Conservation (phyloP, 2,888 invertebrate species). For the Ennomos quercinarius region DNA sequence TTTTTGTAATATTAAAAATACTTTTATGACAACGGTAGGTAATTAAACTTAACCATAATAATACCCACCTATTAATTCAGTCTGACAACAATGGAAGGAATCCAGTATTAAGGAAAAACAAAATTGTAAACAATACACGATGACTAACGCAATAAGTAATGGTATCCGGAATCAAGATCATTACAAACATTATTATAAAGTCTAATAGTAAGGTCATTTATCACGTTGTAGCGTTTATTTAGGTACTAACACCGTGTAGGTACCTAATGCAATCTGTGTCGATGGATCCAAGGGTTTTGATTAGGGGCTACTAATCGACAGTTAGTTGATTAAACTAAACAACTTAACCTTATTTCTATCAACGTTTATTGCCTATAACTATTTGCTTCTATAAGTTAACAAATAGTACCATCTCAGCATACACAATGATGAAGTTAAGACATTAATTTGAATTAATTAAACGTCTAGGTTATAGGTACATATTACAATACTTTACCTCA, state of each 20-base stretch:
- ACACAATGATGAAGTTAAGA: conserved; percentile 16
- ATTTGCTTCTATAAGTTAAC: not conserved
- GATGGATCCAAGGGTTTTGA: not conserved
- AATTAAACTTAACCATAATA: too few species aligned
- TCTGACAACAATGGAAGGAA: conserved; percentile 2
- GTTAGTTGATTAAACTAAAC: not conserved
- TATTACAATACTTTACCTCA: conserved; percentile 23
- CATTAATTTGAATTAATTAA: conserved; percentile 10
- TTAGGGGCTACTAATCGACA: conserved; percentile 1
- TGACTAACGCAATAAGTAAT: conserved; percentile 8
- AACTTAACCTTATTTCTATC: too few species aligned
- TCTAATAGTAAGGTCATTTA: conserved; percentile 18
- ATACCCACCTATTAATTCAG: too few species aligned
- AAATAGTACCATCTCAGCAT: conserved; percentile 21
- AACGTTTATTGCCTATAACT: too few species aligned
- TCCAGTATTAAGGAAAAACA: conserved; percentile 18
- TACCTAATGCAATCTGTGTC: conserved; percentile 7
- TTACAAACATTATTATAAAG: conserved; percentile 20
- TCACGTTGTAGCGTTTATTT: conserved; percentile 3
- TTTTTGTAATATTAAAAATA: too few species aligned
- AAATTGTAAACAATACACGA: conserved; percentile 7
- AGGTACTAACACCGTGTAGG: conserved; percentile 5
- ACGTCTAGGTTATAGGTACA: not conserved
- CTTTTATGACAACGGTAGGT: not conserved
- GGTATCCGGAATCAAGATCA: conserved; percentile 20